Base-by-base conservation (phyloP, 2,797 vertebrate species). In the Thunnus albacares region DNA sequence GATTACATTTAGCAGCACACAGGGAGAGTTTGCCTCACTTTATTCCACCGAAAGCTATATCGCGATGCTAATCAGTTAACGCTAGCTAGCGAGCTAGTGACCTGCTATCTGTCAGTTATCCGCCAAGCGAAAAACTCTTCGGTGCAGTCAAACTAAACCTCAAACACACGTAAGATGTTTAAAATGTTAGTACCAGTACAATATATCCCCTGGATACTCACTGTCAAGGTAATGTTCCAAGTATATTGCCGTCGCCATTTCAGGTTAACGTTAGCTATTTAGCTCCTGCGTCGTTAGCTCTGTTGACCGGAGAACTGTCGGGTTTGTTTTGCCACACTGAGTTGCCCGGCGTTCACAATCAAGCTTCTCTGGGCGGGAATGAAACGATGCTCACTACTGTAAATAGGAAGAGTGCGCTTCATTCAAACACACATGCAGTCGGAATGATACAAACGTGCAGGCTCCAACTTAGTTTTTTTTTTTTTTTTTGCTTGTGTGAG, bases 171-270 rank as follows among this genome's bases (percentile, higher is more conserved):
- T 2, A 5, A 59, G 0, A 2, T 51, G 18, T 47, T 41, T 0
- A 14, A 41, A 17, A 8, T 3, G 10, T 51, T 8, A 15, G 41
- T 10, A 22, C 0, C 0, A 43, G 2, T 4, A 3, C 14, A 17
- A 3, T 5, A 0, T 49, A 7, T 41, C 9, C 2, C 13, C 2
- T 17, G 0, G 3, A 61, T 75, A 95, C 97, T 98, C 87, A 99
- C 98, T 99, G 94, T 99, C 97, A 82, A 99, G 96, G 89, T 99
- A 99, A 95, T 99, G 97, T 89, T 99, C 98, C 94, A 99, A 94
- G 89, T 99, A 99, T 95, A 99, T 97, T 86, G 98, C 98, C 63
- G 97, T 97, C 95, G 97, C 97, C 98, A 99, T 99, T 87, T 95
- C 92, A 73, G 86, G 41, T 82, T 84, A 89, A 82, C 89, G 41